These are phyloP conservation scores for Habrosyne pyritoides DNA, from an alignment of 2,888 invertebrate species.

Conservation along the genomic window DNA sequence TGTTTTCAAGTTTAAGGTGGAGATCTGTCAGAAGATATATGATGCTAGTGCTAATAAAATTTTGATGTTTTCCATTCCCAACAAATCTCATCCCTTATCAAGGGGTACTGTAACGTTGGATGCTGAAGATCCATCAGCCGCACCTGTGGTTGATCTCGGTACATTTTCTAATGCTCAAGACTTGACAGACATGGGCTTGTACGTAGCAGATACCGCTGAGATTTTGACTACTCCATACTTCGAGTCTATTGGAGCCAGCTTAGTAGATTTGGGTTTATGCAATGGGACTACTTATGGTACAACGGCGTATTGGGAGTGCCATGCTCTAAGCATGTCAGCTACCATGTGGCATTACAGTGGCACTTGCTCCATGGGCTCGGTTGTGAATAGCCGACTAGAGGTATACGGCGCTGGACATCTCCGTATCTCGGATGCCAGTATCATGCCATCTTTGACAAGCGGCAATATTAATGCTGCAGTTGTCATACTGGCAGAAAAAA, in stretches of 20 bases:
- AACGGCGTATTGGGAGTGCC: constrained; percentile 38
- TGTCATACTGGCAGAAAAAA: constrained; percentile 44
- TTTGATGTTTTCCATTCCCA: constrained; percentile 15
- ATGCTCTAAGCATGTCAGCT: constrained; percentile 54
- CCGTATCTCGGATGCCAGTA: constrained; percentile 44
- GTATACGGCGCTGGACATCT: constrained; percentile 32
- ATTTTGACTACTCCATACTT: constrained; percentile 39
- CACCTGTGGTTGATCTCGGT: constrained; percentile 16
- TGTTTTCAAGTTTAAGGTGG: constrained; percentile 31
- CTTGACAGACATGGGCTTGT: constrained; percentile 27
- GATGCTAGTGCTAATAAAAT: constrained; percentile 17
- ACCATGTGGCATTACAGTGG: constrained; percentile 88
- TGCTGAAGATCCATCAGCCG: constrained; percentile 34
- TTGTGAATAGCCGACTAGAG: constrained; percentile 84
- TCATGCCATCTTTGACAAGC: constrained; percentile 78
- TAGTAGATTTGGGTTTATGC: constrained; percentile 37
- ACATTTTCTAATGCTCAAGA: constrained; percentile 28
- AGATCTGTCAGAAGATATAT: constrained; percentile 35
- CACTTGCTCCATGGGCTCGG: constrained; percentile 89
- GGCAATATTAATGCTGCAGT: constrained; percentile 81
- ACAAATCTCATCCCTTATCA: constrained; percentile 31
- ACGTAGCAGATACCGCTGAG: constrained; percentile 33
- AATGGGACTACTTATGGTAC: constrained; percentile 9
- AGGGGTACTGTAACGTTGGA: constrained; percentile 19
- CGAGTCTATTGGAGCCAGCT: constrained; percentile 22